Percentiles rank a stretch among this genome's conserved stretches.
Evolutionary conservation across 2,113 vertebrate species (phyloP).

Genomic region (Urocitellus parryii): DNA sequence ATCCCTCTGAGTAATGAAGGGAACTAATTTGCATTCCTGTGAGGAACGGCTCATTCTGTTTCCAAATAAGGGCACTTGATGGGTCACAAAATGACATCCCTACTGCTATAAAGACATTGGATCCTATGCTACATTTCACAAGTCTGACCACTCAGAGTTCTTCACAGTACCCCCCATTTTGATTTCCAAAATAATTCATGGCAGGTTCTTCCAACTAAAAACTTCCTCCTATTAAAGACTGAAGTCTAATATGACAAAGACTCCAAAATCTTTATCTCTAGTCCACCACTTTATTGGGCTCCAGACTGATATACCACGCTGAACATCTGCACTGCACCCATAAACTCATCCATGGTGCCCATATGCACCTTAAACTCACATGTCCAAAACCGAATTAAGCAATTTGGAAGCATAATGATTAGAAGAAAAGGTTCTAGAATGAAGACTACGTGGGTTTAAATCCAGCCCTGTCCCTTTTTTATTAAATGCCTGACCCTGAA

Average conservation of each 20-base stretch:
- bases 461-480: background rate
- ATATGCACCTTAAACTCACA: conserved; percentile 29
- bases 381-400: background rate
- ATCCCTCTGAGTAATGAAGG: conserved; percentile 15
- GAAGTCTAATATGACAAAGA: background rate
- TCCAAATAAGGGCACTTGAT: conserved; percentile 40
- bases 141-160: conserved; percentile 3
- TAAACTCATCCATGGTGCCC: background rate
- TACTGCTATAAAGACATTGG: conserved; percentile 17
- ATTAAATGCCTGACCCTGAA: conserved; percentile 15
- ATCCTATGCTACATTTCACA: conserved; percentile 7
- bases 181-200: conserved; percentile 37
- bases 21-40: conserved; percentile 34
- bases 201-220: conserved; percentile 8
- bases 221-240: background rate
- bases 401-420: background rate
- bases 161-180: background rate
- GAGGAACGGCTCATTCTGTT: conserved; percentile 17
- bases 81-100: background rate
- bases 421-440: conserved; percentile 43
- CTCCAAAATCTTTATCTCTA: conserved; percentile 12
- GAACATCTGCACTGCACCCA: background rate
- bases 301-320: background rate
- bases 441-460: conserved; percentile 26
- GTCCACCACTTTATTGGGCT: background rate